Conservation (phyloP, 2,888 invertebrate genomes). For the Zaprionus obscuricornis region DNA sequence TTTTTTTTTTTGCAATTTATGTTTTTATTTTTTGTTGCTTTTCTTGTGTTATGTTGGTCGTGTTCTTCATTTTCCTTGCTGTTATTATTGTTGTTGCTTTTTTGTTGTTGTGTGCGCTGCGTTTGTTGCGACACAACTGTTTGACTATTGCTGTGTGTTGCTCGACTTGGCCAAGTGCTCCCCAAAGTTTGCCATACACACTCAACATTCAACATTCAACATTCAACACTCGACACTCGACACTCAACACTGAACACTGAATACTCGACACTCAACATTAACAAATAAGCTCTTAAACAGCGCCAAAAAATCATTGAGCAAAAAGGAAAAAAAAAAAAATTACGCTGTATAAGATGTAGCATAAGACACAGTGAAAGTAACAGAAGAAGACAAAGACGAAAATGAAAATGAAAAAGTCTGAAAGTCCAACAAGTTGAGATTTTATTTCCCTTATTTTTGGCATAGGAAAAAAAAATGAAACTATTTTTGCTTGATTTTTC, state of each 20-base stretch:
- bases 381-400: no score
- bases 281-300: slow-evolving; percentile 25
- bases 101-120: slow-evolving; percentile 14
- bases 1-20: neutral
- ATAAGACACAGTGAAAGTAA: no score
- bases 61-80: neutral
- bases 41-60: slow-evolving; percentile 9
- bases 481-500: no score
- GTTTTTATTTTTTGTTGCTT: slow-evolving; percentile 5
- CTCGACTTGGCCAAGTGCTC: slow-evolving; percentile 5
- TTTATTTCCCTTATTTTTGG: no score
- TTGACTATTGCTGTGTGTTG: slow-evolving; percentile 37
- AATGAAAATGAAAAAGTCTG: no score
- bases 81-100: neutral
- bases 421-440: slow-evolving; percentile 1
- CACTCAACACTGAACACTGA: no score
- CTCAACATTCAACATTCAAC: no score
- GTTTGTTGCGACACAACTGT: slow-evolving; percentile 17
- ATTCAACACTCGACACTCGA: no score
- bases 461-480: no score
- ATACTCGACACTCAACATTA: slow-evolving; percentile 21
- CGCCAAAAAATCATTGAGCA: neutral
- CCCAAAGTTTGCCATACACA: slow-evolving; percentile 26
- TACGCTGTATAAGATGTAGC: no score
- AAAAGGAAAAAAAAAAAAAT: neutral